Percentiles rank a stretch among this genome's conserved stretches.
Conservation (phyloP, 2,113 vertebrate species). For the Pollimyrus isidori region DNA sequence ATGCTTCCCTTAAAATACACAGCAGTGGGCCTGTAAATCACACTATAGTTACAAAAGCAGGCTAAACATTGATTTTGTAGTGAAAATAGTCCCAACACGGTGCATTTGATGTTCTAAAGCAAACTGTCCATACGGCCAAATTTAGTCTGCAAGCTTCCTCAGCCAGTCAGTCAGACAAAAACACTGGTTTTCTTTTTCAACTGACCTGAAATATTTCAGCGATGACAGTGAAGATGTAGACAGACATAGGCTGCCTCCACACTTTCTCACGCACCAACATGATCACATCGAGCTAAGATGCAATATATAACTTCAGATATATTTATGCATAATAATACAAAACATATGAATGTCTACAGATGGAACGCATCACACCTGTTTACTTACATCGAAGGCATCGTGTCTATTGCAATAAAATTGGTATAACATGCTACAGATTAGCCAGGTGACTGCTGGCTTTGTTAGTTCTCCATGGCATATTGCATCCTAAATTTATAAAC, state of each 20-base stretch:
- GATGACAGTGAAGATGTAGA: slow-evolving; percentile 5
- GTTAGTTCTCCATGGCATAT: not conserved
- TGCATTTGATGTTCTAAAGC: not conserved
- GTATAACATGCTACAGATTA: not conserved
- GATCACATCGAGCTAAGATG: not conserved
- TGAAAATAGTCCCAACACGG: not conserved
- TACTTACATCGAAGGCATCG: not conserved
- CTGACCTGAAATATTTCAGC: not conserved
- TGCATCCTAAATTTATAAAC: not conserved
- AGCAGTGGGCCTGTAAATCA: slow-evolving; percentile 1
- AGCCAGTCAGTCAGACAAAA: not conserved
- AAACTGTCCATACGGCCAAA: not conserved
- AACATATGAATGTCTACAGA: not conserved
- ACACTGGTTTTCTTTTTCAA: not conserved
- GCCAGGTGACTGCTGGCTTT: not conserved
- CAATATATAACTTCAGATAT: not conserved
- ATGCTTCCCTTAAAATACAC: not conserved
- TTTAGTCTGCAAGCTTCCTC: slow-evolving; percentile 1
- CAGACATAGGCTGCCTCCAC: not conserved
- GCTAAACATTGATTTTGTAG: not conserved
- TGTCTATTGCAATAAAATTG: not conserved
- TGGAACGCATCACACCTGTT: not conserved
- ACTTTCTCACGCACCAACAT: not conserved
- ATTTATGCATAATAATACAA: too few relatives aligned
- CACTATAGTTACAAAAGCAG: not conserved